phyloP scores from a whole-genome alignment of 2,888 invertebrate species.

The Lepidocyrtinus sp. region DNA sequence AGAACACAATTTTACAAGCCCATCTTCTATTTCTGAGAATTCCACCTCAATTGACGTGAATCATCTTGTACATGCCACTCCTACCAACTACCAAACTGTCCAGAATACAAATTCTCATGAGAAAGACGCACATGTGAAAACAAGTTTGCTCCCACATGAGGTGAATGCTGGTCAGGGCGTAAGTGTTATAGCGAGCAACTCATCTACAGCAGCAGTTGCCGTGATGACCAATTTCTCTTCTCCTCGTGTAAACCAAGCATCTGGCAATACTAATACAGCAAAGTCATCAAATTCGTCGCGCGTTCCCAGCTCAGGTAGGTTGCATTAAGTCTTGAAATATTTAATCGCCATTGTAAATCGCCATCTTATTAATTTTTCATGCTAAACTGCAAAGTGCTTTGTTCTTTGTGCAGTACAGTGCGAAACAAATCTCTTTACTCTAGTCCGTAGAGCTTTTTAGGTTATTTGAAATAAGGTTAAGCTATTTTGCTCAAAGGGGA shows the following conservation, averaged over 20 bases:
- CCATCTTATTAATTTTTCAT: constrained; percentile 1
- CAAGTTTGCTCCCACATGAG: constrained; percentile 14
- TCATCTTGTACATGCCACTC: constrained; percentile 18
- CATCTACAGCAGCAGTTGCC: constrained; percentile 12
- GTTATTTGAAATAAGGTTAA: not conserved
- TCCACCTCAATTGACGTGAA: constrained; percentile 30
- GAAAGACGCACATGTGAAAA: constrained; percentile 60
- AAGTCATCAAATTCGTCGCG: not conserved
- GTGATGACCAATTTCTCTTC: constrained; percentile 23
- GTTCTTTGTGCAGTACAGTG: not conserved
- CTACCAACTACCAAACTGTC: constrained; percentile 46
- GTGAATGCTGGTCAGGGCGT: constrained; percentile 41
- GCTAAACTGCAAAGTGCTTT: not conserved
- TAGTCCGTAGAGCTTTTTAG: not conserved
- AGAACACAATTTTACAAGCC: constrained; percentile 27
- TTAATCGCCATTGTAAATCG: not conserved
- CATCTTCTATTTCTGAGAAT: constrained; percentile 31
- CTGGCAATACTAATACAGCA: not conserved
- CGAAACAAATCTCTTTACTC: not conserved
- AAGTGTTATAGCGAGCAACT: constrained; percentile 30
- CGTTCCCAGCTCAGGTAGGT: not conserved
- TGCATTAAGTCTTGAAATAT: not conserved
- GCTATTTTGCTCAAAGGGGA: not conserved
- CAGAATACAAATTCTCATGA: constrained; percentile 66
- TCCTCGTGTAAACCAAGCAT: not conserved